A percentile compares a stretch with the other conserved stretches of the same genome.
Conservation (phyloP, 2,113 vertebrate species). For the Cryptomyrus ogoouensis region DNA sequence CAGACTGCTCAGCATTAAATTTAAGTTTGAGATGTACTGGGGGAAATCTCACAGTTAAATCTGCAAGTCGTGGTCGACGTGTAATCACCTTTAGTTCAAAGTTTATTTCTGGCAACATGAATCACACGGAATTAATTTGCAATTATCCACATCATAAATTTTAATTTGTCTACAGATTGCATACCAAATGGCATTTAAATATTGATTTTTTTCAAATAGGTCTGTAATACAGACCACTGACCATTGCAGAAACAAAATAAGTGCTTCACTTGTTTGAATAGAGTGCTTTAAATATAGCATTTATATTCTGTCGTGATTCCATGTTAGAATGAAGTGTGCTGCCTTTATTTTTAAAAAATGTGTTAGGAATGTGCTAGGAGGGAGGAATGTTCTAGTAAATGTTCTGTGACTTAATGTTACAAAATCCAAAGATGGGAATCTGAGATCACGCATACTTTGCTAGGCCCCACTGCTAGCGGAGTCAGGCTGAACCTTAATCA, state of each 20-base stretch:
- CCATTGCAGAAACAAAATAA: not conserved
- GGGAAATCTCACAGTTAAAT: not conserved
- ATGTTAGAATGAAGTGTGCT: not conserved
- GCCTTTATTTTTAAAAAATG: not conserved
- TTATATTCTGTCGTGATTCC: not conserved
- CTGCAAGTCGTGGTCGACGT: not conserved
- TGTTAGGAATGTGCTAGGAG: not conserved
- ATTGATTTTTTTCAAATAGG: not conserved
- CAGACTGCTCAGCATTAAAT: not conserved
- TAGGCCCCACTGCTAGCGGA: not conserved
- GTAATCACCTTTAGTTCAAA: not conserved
- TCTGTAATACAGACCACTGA: not conserved
- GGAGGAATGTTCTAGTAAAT: not conserved
- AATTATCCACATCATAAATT: not conserved
- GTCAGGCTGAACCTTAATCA: not conserved
- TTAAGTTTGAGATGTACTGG: not conserved
- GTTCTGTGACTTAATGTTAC: slow-evolving; percentile 11
- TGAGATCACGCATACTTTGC: not conserved
- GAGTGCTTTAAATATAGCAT: not conserved
- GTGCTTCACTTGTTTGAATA: not conserved
- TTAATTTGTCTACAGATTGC: not conserved
- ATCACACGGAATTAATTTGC: not conserved
- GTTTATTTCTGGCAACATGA: not conserved
- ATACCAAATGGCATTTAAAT: not conserved
- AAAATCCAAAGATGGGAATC: slow-evolving; percentile 3